phyloP scores from a whole-genome alignment of 2,113 vertebrate species.

The Meriones unguiculatus region DNA sequence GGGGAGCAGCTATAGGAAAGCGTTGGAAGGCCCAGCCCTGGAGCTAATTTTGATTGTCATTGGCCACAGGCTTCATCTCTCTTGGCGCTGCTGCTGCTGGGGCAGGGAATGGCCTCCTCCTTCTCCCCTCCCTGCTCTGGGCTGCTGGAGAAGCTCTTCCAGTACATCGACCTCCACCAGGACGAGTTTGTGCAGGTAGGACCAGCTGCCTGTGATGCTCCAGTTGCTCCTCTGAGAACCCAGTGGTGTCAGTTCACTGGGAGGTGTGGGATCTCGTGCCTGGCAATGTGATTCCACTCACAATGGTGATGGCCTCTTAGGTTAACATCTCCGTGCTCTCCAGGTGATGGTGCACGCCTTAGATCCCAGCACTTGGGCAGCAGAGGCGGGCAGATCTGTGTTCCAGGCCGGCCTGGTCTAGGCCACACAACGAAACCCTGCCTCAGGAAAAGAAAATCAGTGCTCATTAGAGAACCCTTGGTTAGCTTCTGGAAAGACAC shows the following conservation, averaged over 20 bases:
- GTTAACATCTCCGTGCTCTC: neutral
- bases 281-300: neutral
- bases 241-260: too few relatives aligned
- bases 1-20: neutral
- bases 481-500: too few relatives aligned
- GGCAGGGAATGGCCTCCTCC: constrained; percentile 32
- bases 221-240: neutral
- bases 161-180: constrained; percentile 84
- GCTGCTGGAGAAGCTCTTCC: constrained; percentile 71
- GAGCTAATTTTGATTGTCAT: neutral
- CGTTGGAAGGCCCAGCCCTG: neutral
- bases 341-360: too few relatives aligned
- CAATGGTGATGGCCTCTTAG: neutral
- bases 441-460: neutral
- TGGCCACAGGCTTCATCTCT: constrained; percentile 56
- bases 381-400: too few relatives aligned
- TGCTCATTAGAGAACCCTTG: too few relatives aligned
- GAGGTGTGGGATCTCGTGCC: neutral
- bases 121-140: neutral
- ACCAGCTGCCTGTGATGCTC: rapidly evolving
- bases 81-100: constrained; percentile 48
- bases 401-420: too few relatives aligned
- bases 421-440: too few relatives aligned
- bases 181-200: constrained; percentile 85
- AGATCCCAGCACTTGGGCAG: too few relatives aligned